Evolutionary conservation across 2,113 vertebrate species (phyloP), one percentile per base, ranked within the genome.

Genomic region (Quiscalus mexicanus): DNA sequence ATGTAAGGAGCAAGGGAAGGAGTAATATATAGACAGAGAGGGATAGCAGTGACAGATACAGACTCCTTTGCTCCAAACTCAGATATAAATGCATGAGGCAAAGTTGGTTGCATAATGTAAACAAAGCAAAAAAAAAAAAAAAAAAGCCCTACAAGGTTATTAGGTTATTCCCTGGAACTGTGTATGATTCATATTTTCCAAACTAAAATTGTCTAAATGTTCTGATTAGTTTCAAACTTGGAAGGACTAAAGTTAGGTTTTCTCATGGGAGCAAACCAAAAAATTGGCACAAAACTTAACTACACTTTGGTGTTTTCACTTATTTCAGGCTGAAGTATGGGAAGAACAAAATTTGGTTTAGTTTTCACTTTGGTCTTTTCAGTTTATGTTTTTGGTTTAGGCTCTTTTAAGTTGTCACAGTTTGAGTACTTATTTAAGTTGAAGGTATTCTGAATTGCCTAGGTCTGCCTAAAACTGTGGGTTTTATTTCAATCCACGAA

Each of bases 141-240:
- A 58, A 75, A 83, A 85, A 71, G 3, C 35, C 60, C 64, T 88
- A 35, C 31, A 35, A 37, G 37, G 39, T 73, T 92, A 65, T 92
- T 87, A 37, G 37, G 39, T 73, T 92, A 65, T 92, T 87, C 82
- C 20, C 31, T 84, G 55, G 5, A 88, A 84, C 50, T 83, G 19
- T 50, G 58, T 33, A 25, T 59, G 33, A 47, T 76, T 95, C 83
- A 63, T 81, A 52, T 93, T 93, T 95, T 96, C 92, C 96, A 74
- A 80, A 92, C 71, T 86, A 45, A 88, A 88, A 88, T 80, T 84
- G 50, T 90, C 42, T 45, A 69, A 90, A 55, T 77, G 33, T 75
- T 93, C 62, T 68, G 69, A 85, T 91, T 22, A 68, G 24, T 91
- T 93, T 59, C 41, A 86, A 96, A 84, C 52, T 84, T 81, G 52